Conservation (phyloP, 1,140 invertebrate species). For the Trichomalopsis sarcophagae region DNA sequence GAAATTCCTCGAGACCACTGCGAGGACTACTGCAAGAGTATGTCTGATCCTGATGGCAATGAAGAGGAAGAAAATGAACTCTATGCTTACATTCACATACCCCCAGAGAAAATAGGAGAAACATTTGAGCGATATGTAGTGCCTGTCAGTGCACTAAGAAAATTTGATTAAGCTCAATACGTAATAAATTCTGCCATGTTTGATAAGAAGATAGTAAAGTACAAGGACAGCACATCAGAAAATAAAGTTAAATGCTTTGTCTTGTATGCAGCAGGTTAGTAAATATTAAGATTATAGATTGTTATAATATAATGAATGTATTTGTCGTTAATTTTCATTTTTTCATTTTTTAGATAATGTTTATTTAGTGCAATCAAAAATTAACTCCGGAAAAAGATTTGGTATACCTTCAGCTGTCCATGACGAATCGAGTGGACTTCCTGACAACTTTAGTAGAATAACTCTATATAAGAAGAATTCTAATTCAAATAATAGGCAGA, state of each 20-base stretch:
- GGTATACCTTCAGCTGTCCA: no score
- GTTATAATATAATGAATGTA: no score
- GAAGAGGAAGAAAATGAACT: neutral
- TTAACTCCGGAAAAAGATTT: neutral
- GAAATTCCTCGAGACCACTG: no score
- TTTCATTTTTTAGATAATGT: neutral
- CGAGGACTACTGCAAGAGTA: neutral
- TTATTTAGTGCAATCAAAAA: neutral
- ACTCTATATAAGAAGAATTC: no score
- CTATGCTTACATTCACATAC: neutral
- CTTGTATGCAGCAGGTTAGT: neutral
- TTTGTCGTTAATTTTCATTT: no score
- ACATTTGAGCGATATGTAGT: neutral
- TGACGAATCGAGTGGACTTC: no score
- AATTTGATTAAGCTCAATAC: neutral
- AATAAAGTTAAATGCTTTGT: neutral
- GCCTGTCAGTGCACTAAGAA: neutral
- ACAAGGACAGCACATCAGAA: neutral
- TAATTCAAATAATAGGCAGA: no score
- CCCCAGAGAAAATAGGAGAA: neutral
- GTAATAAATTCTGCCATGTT: neutral
- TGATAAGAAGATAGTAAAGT: neutral
- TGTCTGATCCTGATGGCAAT: neutral
- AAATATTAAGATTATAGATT: no score
- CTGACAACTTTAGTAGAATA: no score